Evolutionary conservation across 2,113 vertebrate genomes (phyloP).

Genomic region (Orientallactaga bullata): DNA sequence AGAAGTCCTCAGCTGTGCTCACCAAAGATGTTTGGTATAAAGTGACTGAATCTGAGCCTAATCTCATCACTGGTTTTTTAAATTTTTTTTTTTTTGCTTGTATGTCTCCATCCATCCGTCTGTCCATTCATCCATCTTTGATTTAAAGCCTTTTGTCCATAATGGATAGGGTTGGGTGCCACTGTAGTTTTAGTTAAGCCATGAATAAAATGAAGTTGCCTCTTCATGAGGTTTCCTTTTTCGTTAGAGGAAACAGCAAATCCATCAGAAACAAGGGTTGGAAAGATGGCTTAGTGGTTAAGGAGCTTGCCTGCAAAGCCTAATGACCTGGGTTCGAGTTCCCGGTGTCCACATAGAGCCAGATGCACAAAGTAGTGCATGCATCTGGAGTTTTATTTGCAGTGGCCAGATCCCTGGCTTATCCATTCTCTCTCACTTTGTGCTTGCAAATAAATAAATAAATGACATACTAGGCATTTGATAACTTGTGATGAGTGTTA

Average conservation of each 20-base stretch:
- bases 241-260: neutral
- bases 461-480: neutral
- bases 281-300: too few species aligned
- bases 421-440: too few species aligned
- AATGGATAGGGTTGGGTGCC: neutral
- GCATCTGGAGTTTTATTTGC: too few species aligned
- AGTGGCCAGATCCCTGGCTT: too few species aligned
- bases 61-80: neutral
- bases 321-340: too few species aligned
- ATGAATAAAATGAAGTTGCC: neutral
- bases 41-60: neutral
- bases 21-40: neutral
- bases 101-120: neutral
- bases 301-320: too few species aligned
- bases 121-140: neutral
- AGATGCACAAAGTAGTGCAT: too few species aligned
- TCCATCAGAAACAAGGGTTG: too few species aligned
- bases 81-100: neutral
- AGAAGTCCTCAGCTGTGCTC: neutral
- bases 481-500: neutral
- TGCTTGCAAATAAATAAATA: too few species aligned
- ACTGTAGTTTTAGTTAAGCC: neutral
- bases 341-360: too few species aligned
- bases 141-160: neutral
- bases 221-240: neutral